phyloP scores from a whole-genome alignment of 2,797 vertebrate species.

The Malacoraja senta region DNA sequence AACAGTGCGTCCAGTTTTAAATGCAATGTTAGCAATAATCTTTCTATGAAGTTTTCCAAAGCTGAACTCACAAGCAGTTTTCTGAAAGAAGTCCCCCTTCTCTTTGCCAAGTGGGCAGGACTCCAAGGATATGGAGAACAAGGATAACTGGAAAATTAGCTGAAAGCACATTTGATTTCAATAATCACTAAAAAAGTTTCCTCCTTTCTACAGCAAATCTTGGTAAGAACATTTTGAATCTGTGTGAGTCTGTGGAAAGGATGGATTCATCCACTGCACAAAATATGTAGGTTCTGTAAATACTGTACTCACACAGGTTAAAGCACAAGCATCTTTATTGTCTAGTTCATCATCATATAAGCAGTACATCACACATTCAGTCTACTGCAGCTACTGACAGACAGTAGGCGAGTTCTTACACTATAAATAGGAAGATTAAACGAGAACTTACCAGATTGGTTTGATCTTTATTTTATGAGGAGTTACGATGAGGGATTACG shows the following conservation, averaged over 20 bases:
- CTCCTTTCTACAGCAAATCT: neutral
- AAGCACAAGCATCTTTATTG: too few species aligned
- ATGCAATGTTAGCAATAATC: neutral
- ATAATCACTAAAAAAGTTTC: neutral
- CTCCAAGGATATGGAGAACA: neutral
- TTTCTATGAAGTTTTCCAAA: neutral
- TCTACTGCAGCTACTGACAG: too few species aligned
- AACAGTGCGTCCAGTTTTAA: neutral
- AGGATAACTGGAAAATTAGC: neutral
- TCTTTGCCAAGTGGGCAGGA: too few species aligned
- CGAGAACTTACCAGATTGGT: too few species aligned
- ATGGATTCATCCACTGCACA: neutral
- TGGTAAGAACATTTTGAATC: neutral
- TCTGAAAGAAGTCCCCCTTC: neutral
- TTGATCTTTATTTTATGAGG: too few species aligned
- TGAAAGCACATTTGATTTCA: neutral
- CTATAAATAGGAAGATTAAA: too few species aligned
- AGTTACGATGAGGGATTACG: too few species aligned
- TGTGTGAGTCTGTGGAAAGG: too few species aligned
- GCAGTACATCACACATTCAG: too few species aligned
- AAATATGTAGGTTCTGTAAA: neutral
- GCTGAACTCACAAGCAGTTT: neutral
- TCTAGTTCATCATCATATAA: too few species aligned
- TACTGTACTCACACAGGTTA: too few species aligned
- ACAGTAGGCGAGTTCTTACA: too few species aligned